Evolutionary conservation across 2,113 vertebrate genomes (phyloP).

Genomic region (Hydropotes inermis): DNA sequence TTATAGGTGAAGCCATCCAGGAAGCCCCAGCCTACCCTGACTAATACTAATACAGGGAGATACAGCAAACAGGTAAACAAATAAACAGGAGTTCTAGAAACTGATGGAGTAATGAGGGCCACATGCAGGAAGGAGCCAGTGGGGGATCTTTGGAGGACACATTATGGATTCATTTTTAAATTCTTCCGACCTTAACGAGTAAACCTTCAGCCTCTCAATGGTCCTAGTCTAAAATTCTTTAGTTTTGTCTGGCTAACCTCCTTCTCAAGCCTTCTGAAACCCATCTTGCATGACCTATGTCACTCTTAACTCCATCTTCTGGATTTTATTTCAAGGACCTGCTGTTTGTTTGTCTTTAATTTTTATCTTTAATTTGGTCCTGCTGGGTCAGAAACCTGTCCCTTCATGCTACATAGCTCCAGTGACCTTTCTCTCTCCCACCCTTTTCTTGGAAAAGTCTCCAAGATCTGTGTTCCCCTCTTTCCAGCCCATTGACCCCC

Average conservation of each 20-base stretch:
- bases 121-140: neutral
- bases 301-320: neutral
- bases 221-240: neutral
- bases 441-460: neutral
- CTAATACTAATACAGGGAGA: neutral
- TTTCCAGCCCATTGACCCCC: neutral
- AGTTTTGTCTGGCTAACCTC: neutral
- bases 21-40: neutral
- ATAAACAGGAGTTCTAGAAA: neutral
- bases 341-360: neutral
- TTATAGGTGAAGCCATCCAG: neutral
- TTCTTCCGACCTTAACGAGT: neutral
- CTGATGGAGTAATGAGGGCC: neutral
- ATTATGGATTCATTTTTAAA: neutral
- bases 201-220: neutral
- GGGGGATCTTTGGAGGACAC: too few species aligned
- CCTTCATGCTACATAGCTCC: neutral
- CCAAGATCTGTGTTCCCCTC: neutral
- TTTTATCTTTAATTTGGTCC: neutral
- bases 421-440: neutral
- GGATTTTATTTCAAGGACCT: neutral
- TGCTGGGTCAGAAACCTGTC: neutral
- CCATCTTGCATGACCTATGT: rapidly evolving
- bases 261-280: neutral
- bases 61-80: neutral